Conservation (phyloP, 2,113 vertebrate species). For the Tychaedon coryphoeus region DNA sequence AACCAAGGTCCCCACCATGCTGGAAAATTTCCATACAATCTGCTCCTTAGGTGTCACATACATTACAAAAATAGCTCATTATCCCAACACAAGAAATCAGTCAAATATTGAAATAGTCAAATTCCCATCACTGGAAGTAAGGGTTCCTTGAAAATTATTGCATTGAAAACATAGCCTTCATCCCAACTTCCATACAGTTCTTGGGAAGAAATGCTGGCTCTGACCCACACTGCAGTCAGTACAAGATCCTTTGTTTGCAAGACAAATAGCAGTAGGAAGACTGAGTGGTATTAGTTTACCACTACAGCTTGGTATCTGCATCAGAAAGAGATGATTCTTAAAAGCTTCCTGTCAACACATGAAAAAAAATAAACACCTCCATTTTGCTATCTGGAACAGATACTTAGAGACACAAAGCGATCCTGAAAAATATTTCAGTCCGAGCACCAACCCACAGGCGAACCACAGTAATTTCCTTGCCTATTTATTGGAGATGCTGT, state of each 20-base stretch:
- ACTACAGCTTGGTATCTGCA: neutral
- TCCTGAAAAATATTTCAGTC: neutral
- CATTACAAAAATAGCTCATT: neutral
- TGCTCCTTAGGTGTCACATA: neutral
- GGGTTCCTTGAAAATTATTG: neutral
- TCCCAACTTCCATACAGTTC: neutral
- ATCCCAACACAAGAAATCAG: neutral
- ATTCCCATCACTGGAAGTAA: neutral
- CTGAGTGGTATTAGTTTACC: neutral
- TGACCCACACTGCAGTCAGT: neutral
- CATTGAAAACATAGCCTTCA: neutral
- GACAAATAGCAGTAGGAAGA: neutral
- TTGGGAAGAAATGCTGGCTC: neutral
- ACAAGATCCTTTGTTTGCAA: neutral
- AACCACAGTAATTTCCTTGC: conserved; percentile 3
- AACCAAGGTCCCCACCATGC: neutral
- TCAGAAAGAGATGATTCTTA: neutral
- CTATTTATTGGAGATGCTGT: neutral
- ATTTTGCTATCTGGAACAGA: neutral
- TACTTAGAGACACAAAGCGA: neutral
- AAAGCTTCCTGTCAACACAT: neutral
- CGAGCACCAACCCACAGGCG: neutral
- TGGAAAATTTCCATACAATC: neutral
- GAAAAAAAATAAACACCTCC: neutral
- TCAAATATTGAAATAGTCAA: neutral